phyloP scores from a whole-genome alignment of 2,113 vertebrate genomes.

The Apodemus sylvaticus region DNA sequence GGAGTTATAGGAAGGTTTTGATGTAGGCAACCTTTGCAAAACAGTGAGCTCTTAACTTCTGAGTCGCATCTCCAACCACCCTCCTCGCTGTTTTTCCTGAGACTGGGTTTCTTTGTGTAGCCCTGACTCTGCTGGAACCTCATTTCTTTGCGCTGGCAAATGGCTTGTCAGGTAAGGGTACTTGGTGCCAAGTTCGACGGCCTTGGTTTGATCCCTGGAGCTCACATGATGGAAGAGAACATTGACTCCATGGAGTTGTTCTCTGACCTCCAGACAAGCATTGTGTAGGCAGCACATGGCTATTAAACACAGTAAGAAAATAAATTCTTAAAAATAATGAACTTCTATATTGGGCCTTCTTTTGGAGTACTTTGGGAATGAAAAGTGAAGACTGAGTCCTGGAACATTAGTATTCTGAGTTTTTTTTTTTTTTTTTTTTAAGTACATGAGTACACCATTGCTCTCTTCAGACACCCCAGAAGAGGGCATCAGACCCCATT shows the following conservation, averaged over 20 bases:
- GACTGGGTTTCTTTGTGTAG: too few relatives aligned
- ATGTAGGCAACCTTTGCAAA: too few relatives aligned
- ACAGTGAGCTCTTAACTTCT: too few relatives aligned
- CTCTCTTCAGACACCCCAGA: too few relatives aligned
- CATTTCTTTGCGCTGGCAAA: neutral
- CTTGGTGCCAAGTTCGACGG: neutral
- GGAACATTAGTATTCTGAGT: too few relatives aligned
- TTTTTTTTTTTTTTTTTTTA: too few relatives aligned
- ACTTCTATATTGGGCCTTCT: neutral
- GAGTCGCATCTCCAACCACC: too few relatives aligned
- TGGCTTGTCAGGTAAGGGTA: neutral
- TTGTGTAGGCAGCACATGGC: neutral
- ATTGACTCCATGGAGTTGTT: neutral
- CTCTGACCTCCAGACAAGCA: neutral
- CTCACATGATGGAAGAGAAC: neutral
- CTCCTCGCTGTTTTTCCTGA: too few relatives aligned
- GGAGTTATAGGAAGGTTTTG: too few relatives aligned
- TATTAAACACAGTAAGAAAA: neutral
- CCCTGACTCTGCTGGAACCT: too few relatives aligned
- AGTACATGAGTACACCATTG: too few relatives aligned
- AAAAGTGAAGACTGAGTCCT: neutral
- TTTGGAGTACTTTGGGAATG: constrained; percentile 20
- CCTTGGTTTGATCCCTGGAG: neutral
- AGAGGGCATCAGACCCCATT: too few relatives aligned
- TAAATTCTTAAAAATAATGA: neutral